Base-by-base conservation (phyloP, 2,113 vertebrate species). In the Triplophysa siluroides region DNA sequence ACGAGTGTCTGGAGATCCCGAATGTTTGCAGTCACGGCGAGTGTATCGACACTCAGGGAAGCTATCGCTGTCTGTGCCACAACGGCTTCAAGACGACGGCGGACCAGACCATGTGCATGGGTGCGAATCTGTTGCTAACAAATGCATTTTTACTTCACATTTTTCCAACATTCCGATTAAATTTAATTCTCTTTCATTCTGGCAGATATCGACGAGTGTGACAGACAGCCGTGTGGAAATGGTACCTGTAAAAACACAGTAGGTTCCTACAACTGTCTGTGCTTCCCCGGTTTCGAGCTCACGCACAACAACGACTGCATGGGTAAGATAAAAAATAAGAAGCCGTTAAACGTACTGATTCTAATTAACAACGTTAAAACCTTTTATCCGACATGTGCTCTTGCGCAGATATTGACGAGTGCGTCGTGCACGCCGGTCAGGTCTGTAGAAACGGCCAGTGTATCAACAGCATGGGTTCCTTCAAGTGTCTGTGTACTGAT, bases 181-280 rank as follows among this genome's bases (percentile, higher is more conserved):
- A 52, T 52, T 5, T 3, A 54, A 52, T 52, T 18, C 16, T 18
- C 4, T 18, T 52, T 52, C 50, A 4, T 16, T 77, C 56, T 56
- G 12, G 1, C 85, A 98, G 96, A 98, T 69, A 93, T 98, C 0
- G 93, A 98, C 0, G 96, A 98, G 86, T 98, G 97, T 52, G 95
- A 98, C 88, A 87, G 90, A 13, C 95, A 96, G 87, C 96, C 95
- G 0, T 98, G 96, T 8, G 95, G 95, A 0, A 98, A 98, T 0
- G 96, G 97, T 0, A 97, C 95, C 52, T 98, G 96, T 85, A 97
- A 95, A 90, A 99, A 99, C 89, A 95, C 93, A 0, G 92, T 96
- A 7, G 96, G 97, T 79, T 98, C 97, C 88, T 99, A 97, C 90
- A 95, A 93, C 93, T 99, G 96, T 84, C 94, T 97, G 61, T 98